Evolutionary conservation across 2,113 vertebrate species (phyloP).

Genomic region (Nerophis lumbriciformis): DNA sequence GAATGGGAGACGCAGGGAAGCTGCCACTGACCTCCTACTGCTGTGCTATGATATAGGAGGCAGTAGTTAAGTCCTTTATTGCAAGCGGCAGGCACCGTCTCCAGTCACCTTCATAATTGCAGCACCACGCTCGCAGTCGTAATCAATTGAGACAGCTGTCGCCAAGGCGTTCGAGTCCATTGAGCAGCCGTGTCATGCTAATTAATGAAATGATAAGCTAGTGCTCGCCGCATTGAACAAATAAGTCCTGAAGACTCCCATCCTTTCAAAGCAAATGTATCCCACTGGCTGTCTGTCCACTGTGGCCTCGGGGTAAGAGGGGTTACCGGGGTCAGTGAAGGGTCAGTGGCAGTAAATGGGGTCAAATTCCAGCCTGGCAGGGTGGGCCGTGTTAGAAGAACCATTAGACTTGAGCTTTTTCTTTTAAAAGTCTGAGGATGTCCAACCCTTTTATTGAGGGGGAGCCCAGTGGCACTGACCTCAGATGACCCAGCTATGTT

Average conservation of each 20-base stretch:
- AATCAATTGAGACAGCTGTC: slow-evolving; percentile 88
- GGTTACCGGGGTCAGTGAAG: slow-evolving; percentile 33
- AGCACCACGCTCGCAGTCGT: slow-evolving; percentile 72
- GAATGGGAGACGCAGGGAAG: slow-evolving; percentile 51
- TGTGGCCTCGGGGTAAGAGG: slow-evolving; percentile 25
- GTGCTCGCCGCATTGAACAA: slow-evolving; percentile 55
- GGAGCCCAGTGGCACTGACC: slow-evolving; percentile 52
- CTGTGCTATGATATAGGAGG: slow-evolving; percentile 69
- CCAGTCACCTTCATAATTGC: slow-evolving; percentile 83
- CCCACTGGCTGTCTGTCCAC: slow-evolving; percentile 43
- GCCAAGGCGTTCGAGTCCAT: slow-evolving; percentile 69
- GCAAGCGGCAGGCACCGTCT: slow-evolving; percentile 88
- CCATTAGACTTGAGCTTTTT: slow-evolving; percentile 59
- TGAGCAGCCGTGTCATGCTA: slow-evolving; percentile 73
- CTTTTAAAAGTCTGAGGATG: slow-evolving; percentile 53
- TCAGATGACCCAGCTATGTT: slow-evolving; percentile 41
- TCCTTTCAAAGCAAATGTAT: slow-evolving; percentile 37
- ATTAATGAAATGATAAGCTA: slow-evolving; percentile 76
- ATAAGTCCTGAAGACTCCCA: slow-evolving; percentile 51
- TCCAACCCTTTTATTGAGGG: slow-evolving; percentile 50
- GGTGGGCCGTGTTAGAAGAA: slow-evolving; percentile 59
- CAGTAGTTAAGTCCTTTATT: slow-evolving; percentile 77
- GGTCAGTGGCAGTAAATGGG: slow-evolving; percentile 54
- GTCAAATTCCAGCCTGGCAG: slow-evolving; percentile 65
- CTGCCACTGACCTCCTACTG: slow-evolving; percentile 52